phyloP scores from a whole-genome alignment of 64 coral and sea anemone species.

The Pocillopora verrucosa region DNA sequence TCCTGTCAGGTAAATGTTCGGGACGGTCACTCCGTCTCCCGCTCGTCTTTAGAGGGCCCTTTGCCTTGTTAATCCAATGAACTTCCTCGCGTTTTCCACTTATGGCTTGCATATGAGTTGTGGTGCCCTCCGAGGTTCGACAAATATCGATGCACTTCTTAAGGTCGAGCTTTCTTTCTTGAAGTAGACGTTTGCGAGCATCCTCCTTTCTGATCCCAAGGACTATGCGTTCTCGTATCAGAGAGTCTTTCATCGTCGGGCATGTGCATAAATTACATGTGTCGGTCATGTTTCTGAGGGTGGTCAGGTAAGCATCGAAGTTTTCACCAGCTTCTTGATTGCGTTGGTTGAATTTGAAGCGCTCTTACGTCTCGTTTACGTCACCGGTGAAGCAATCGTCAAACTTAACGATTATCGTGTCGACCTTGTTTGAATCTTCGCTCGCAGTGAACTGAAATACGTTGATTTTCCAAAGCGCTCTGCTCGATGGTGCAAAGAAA shows the following conservation, averaged over 20 bases:
- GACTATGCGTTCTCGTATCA: slow-evolving; percentile 20
- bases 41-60: too few species aligned
- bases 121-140: slow-evolving; percentile 29
- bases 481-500: slow-evolving; percentile 44
- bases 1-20: too few species aligned
- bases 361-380: slow-evolving; percentile 52
- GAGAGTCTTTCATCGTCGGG: slow-evolving; percentile 17
- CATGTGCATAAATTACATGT: slow-evolving; percentile 69
- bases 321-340: slow-evolving; percentile 47
- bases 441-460: slow-evolving; percentile 5
- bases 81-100: slow-evolving; percentile 21
- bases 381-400: slow-evolving; percentile 33
- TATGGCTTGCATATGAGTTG: slow-evolving; percentile 44
- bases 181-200: slow-evolving; percentile 26
- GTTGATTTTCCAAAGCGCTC: not conserved
- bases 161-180: slow-evolving; percentile 26
- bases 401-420: slow-evolving; percentile 44
- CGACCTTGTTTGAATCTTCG: slow-evolving; percentile 33
- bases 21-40: too few species aligned
- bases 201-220: slow-evolving; percentile 19
- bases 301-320: slow-evolving; percentile 47
- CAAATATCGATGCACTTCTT: slow-evolving; percentile 60
- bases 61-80: slow-evolving; percentile 14
- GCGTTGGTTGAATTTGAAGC: slow-evolving; percentile 54
- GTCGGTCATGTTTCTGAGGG: slow-evolving; percentile 53